Evolutionary conservation across 2,113 vertebrate genomes (phyloP).

Genomic region (Cephalopholis sonnerati): DNA sequence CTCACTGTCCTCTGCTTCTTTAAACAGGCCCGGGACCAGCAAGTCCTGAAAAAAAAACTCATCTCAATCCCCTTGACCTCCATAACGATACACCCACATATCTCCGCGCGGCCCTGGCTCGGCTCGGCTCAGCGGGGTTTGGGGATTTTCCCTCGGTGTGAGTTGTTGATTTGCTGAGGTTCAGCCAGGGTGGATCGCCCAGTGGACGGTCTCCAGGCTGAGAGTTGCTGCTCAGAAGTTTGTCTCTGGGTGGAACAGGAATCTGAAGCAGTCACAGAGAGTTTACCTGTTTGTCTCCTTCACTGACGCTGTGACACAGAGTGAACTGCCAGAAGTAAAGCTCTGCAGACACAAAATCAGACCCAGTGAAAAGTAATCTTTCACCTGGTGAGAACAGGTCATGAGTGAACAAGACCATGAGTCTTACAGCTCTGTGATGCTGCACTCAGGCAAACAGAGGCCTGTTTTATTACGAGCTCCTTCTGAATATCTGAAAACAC

Average conservation of each 20-base stretch:
- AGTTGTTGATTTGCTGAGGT: conserved; percentile 58
- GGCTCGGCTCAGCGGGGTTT: conserved; percentile 30
- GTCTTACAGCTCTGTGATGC: neutral
- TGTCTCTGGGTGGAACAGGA: conserved; percentile 15
- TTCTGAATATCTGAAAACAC: too few relatives aligned
- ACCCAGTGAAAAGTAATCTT: neutral
- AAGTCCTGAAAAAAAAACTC: conserved; percentile 18
- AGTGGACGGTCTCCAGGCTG: neutral
- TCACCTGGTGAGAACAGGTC: neutral
- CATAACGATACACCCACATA: conserved; percentile 42
- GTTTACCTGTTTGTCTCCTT: neutral
- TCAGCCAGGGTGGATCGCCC: conserved; percentile 31
- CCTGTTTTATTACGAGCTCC: too few relatives aligned
- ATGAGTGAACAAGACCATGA: neutral
- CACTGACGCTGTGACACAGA: neutral
- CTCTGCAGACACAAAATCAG: neutral
- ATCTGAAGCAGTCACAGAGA: conserved; percentile 14
- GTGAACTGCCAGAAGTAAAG: neutral
- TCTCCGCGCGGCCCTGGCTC: conserved; percentile 23
- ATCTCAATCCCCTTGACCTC: conserved; percentile 51
- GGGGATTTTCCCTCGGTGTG: conserved; percentile 53
- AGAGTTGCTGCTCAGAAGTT: conserved; percentile 30
- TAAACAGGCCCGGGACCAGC: conserved; percentile 30
- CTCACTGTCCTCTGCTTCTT: conserved; percentile 66
- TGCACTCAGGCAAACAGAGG: too few relatives aligned